Conservation (phyloP, 2,113 vertebrate genomes). For the Henicopernis longicauda region DNA sequence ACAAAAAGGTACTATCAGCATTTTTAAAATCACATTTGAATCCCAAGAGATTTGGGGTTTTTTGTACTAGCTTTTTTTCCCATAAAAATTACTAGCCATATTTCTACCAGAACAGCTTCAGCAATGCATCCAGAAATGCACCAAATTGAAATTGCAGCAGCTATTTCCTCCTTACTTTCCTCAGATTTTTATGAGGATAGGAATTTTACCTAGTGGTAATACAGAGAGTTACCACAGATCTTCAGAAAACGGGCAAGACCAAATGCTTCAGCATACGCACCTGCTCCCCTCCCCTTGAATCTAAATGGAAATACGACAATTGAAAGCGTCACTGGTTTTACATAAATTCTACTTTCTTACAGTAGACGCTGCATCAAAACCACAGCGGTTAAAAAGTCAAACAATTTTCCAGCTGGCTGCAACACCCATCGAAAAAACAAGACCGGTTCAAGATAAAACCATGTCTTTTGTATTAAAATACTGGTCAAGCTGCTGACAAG, state of each 20-base stretch:
- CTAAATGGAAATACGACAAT: background rate
- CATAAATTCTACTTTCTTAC: background rate
- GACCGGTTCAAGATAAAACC: background rate
- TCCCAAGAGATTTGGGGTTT: background rate
- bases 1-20: background rate
- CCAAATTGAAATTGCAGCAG: background rate
- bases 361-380: background rate
- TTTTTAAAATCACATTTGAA: background rate
- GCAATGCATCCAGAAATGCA: background rate
- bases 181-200: background rate
- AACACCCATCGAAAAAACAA: background rate
- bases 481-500: constrained; percentile 33
- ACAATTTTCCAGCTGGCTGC: constrained; percentile 21
- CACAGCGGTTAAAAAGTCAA: constrained; percentile 27
- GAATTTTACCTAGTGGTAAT: background rate
- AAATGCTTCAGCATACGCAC: background rate
- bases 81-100: background rate
- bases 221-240: background rate
- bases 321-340: background rate
- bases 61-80: background rate
- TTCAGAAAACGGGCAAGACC: background rate
- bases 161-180: background rate
- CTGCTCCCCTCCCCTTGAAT: background rate
- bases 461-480: background rate
- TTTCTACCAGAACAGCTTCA: background rate